These are phyloP conservation scores for Drosophila micromelanica DNA, from an alignment of 1,140 invertebrate genomes.

Conservation along the genomic window DNA sequence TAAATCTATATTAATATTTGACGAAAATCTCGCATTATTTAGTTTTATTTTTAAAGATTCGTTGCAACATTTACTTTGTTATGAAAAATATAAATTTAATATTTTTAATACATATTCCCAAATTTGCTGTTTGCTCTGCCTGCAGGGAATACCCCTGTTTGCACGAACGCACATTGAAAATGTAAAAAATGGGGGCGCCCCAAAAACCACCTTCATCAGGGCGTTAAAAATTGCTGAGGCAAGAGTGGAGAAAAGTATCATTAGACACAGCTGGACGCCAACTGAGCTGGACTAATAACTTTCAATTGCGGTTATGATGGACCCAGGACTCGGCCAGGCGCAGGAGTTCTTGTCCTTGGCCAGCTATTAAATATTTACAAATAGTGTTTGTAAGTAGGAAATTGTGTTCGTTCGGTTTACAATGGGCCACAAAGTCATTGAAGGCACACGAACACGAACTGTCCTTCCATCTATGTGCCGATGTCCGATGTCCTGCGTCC, in stretches of 20 bases:
- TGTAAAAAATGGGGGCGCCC: conserved; percentile 3
- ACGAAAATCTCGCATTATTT: too few species aligned
- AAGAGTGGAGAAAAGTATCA: conserved; percentile 19
- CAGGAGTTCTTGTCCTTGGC: conserved; percentile 40
- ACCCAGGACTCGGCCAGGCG: not conserved
- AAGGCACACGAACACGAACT: conserved; percentile 19
- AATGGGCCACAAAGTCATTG: conserved; percentile 53
- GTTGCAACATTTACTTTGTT: too few species aligned
- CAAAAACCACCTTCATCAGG: conserved; percentile 4
- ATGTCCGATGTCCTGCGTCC: conserved; percentile 7
- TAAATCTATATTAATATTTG: too few species aligned
- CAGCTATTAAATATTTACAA: conserved; percentile 56
- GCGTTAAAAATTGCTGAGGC: conserved; percentile 26
- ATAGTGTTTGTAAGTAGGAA: conserved; percentile 64
- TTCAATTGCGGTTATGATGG: conserved; percentile 51
- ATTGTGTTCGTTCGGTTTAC: conserved; percentile 52
- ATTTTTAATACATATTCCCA: not conserved
- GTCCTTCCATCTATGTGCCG: conserved; percentile 20
- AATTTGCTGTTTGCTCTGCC: not conserved
- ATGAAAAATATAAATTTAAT: not conserved
- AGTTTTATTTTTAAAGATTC: too few species aligned
- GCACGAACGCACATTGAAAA: not conserved
- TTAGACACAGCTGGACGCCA: conserved; percentile 51
- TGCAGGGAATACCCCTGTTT: conserved; percentile 3
- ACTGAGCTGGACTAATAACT: conserved; percentile 54